A percentile compares a stretch with the other conserved stretches of the same genome.
These are phyloP conservation scores for Drosophila testacea DNA, from an alignment of 2,888 invertebrate genomes.

Conservation along the genomic window DNA sequence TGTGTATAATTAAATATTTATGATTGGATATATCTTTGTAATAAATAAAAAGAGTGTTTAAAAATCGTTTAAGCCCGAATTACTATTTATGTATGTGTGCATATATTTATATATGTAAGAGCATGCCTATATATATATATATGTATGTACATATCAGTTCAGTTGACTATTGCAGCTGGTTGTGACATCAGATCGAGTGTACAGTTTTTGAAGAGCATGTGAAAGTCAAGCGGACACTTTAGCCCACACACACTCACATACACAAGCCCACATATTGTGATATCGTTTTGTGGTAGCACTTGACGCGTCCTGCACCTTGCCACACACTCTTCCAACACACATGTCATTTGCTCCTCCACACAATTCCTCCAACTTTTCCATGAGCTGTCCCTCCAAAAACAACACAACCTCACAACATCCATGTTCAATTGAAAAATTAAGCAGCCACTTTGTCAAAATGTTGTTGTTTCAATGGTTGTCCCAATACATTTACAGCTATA, in stretches of 20 bases:
- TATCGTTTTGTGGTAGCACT: slow-evolving; percentile 72
- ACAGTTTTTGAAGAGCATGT: slow-evolving; percentile 63
- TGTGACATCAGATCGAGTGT: slow-evolving; percentile 70
- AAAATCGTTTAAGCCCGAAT: not conserved
- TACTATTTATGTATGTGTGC: not conserved
- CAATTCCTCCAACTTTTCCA: slow-evolving; percentile 17
- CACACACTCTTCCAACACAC: slow-evolving; percentile 9
- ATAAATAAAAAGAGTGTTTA: not conserved
- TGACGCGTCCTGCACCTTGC: slow-evolving; percentile 60
- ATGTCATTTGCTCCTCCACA: not conserved
- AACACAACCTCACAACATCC: slow-evolving; percentile 19
- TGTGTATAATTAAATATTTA: too few relatives aligned
- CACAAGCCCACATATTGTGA: slow-evolving; percentile 50
- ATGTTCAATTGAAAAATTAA: slow-evolving; percentile 75
- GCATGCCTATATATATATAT: not conserved
- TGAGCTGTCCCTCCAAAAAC: slow-evolving; percentile 1
- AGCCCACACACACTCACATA: slow-evolving; percentile 28
- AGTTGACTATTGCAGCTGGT: slow-evolving; percentile 55
- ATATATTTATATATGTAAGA: not conserved
- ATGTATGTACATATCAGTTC: slow-evolving; percentile 25
- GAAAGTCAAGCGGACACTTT: slow-evolving; percentile 74
- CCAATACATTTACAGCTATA: slow-evolving; percentile 8
- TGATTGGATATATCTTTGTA: too few relatives aligned
- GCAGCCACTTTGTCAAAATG: slow-evolving; percentile 78
- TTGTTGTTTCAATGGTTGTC: slow-evolving; percentile 61